Conservation (phyloP, 1,140 invertebrate genomes). For the Leptoteleia sp. region DNA sequence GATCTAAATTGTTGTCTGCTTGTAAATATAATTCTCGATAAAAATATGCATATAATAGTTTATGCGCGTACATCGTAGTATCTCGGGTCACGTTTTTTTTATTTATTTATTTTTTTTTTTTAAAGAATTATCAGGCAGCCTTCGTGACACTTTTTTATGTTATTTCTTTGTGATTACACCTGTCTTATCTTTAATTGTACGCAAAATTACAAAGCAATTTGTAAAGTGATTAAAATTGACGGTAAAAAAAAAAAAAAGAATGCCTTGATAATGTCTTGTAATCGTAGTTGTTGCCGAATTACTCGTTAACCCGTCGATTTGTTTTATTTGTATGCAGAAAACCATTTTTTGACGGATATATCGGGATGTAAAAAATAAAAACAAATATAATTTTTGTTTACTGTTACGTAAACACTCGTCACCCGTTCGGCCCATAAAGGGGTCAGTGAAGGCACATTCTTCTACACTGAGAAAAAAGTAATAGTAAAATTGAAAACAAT, state of each 20-base stretch:
- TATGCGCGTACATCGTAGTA: too few species aligned
- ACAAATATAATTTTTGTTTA: constrained; percentile 32
- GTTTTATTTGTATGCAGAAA: not conserved
- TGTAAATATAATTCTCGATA: too few species aligned
- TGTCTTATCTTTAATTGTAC: constrained; percentile 27
- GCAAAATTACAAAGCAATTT: constrained; percentile 36
- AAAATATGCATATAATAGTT: too few species aligned
- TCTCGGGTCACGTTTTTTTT: too few species aligned
- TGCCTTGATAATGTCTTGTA: not conserved
- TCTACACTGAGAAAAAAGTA: too few species aligned
- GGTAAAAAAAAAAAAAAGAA: not conserved
- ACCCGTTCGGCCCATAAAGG: constrained; percentile 33
- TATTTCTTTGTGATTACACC: constrained; percentile 22
- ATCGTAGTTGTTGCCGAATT: not conserved
- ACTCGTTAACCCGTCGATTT: not conserved
- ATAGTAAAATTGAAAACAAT: too few species aligned
- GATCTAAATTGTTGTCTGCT: not conserved
- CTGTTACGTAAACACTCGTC: constrained; percentile 35
- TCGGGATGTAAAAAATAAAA: too few species aligned
- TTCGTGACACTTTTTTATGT: constrained; percentile 11
- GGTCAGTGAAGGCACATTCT: constrained; percentile 53
- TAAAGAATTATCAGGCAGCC: constrained; percentile 11
- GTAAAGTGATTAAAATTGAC: constrained; percentile 6
- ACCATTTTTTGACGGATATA: too few species aligned
- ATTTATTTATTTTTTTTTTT: not conserved